A percentile compares a stretch with the other conserved stretches of the same genome.
Evolutionary conservation across 2,888 invertebrate genomes (phyloP).

Genomic region (Nemotelus nigrinus): DNA sequence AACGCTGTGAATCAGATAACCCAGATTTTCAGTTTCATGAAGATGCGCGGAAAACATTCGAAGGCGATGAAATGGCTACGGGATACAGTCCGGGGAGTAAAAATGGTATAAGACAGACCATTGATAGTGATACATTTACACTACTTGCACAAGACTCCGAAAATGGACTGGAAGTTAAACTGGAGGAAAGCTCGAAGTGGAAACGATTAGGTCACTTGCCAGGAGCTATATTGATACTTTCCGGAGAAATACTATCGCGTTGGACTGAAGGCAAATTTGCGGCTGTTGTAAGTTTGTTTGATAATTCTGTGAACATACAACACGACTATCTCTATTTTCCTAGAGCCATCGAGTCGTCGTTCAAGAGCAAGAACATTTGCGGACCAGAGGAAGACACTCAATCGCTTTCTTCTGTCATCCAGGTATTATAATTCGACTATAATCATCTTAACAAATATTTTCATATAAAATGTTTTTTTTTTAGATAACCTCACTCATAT

Average conservation of each 20-base stretch:
- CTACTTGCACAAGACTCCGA: slow-evolving; percentile 78
- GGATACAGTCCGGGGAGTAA: slow-evolving; percentile 55
- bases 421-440: slow-evolving; percentile 61
- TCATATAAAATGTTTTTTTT: slow-evolving; percentile 51
- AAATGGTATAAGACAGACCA: slow-evolving; percentile 63
- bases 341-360: slow-evolving; percentile 79
- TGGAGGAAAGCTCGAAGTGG: slow-evolving; percentile 75
- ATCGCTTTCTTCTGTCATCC: slow-evolving; percentile 83
- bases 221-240: slow-evolving; percentile 79
- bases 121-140: slow-evolving; percentile 79
- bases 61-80: slow-evolving; percentile 55
- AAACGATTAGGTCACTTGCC: slow-evolving; percentile 79
- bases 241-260: slow-evolving; percentile 77
- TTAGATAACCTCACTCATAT: slow-evolving; percentile 63
- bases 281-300: slow-evolving; percentile 70
- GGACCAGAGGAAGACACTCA: slow-evolving; percentile 76
- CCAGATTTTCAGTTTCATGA: slow-evolving; percentile 64
- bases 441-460: slow-evolving; percentile 50
- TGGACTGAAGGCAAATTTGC: slow-evolving; percentile 79
- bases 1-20: slow-evolving; percentile 60
- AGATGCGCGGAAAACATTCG: slow-evolving; percentile 56
- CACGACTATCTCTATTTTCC: slow-evolving; percentile 47
- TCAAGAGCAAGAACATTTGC: slow-evolving; percentile 71
- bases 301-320: not conserved
- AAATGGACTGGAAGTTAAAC: slow-evolving; percentile 74